phyloP scores from a whole-genome alignment of 1,140 invertebrate genomes.

The Bombus fervidus region DNA sequence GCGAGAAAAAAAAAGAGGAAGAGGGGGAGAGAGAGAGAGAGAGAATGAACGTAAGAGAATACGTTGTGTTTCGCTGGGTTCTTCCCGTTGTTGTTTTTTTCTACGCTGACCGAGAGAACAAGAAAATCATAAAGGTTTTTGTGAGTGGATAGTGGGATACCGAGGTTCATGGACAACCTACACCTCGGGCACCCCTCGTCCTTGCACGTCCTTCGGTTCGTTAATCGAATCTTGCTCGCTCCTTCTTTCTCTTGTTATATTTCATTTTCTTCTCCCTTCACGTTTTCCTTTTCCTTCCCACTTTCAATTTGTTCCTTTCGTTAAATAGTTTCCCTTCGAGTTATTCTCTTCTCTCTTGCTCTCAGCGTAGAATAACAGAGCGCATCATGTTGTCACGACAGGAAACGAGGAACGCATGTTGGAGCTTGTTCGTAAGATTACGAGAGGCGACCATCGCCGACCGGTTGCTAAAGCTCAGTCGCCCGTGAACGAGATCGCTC shows the following conservation, averaged over 20 bases:
- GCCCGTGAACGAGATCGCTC: constrained; percentile 19
- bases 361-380: too few relatives aligned
- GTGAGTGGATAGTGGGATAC: constrained; percentile 26
- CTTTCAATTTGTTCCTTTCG: not conserved
- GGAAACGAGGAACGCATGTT: not conserved
- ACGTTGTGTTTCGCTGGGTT: not conserved
- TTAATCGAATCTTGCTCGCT: constrained; percentile 31
- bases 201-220: constrained; percentile 40
- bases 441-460: not conserved
- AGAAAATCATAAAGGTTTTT: constrained; percentile 39
- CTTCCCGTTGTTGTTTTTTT: constrained; percentile 5
- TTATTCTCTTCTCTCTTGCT: not conserved
- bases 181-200: constrained; percentile 24
- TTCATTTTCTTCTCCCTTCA: not conserved
- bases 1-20: too few relatives aligned
- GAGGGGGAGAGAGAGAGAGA: not conserved
- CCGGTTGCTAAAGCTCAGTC: constrained; percentile 26
- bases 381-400: not conserved
- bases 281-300: not conserved
- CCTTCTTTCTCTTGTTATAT: not conserved
- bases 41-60: not conserved
- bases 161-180: constrained; percentile 32
- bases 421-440: not conserved
- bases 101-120: constrained; percentile 8
- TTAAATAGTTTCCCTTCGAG: not conserved